Percentiles rank a stretch among this genome's conserved stretches.
phyloP scores from a whole-genome alignment of 2,888 invertebrate genomes.

The Brenthis ino region DNA sequence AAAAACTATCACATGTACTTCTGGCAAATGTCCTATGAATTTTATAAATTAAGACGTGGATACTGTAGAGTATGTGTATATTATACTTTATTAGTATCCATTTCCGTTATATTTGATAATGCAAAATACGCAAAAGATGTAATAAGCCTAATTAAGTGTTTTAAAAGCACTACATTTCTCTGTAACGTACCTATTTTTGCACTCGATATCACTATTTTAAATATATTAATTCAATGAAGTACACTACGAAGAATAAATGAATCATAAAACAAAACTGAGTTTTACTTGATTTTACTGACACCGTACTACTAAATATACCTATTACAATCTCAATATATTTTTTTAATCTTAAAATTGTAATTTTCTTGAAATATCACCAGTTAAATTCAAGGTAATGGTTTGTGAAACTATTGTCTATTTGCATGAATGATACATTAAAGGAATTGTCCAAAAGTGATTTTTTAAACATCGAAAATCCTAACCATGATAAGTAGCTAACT shows the following conservation, averaged over 20 bases:
- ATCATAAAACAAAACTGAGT: conserved; percentile 54
- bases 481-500: no score
- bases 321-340: no score
- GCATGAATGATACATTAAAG: no score
- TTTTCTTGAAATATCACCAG: no score
- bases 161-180: conserved; percentile 69
- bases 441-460: no score
- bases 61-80: conserved; percentile 5
- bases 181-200: conserved; percentile 77
- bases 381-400: no score
- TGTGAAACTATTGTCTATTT: no score
- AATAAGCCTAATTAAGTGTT: conserved; percentile 47
- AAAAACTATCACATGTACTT: no score
- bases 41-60: conserved; percentile 40
- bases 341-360: no score
- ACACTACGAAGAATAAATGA: conserved; percentile 76
- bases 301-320: no score
- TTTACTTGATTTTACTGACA: conserved; percentile 48
- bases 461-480: no score
- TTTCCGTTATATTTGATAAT: conserved; percentile 17
- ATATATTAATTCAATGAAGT: conserved; percentile 68
- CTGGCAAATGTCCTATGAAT: neutral
- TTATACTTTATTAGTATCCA: no score
- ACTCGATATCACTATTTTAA: conserved; percentile 79
- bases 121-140: conserved; percentile 38